phyloP scores from a whole-genome alignment of 2,888 invertebrate species.

The Abscondita cerata region DNA sequence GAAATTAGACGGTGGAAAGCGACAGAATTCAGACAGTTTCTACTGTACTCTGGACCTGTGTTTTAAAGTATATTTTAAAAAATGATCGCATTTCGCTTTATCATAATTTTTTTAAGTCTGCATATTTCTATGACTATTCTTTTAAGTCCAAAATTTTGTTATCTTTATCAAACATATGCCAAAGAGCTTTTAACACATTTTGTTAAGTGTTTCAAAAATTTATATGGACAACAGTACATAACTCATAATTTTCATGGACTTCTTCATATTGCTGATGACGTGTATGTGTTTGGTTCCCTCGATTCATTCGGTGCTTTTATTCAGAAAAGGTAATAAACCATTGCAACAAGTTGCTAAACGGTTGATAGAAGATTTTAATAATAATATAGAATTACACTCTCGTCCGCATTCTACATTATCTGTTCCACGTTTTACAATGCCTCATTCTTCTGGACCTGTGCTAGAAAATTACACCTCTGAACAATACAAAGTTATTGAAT shows the following conservation, averaged over 20 bases:
- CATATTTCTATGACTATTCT: not conserved
- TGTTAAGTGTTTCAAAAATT: slow-evolving; percentile 9
- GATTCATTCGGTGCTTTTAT: not conserved
- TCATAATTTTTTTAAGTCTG: no score
- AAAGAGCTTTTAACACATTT: slow-evolving; percentile 21
- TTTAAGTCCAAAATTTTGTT: not conserved
- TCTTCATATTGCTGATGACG: not conserved
- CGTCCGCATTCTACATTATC: no score
- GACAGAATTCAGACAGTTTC: slow-evolving; percentile 27
- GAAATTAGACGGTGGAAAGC: slow-evolving; percentile 36
- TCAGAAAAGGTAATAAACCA: not conserved
- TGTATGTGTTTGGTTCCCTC: not conserved
- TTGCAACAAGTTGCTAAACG: slow-evolving; percentile 2
- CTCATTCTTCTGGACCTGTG: not conserved
- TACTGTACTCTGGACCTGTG: slow-evolving; percentile 30
- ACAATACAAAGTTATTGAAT: no score
- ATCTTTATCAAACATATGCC: not conserved
- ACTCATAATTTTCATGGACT: slow-evolving; percentile 2
- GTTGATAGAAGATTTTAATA: not conserved
- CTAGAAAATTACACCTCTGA: not conserved
- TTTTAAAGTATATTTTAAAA: slow-evolving; percentile 10
- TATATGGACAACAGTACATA: slow-evolving; percentile 4
- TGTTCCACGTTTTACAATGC: not conserved
- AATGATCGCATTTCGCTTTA: not conserved
- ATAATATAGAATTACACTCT: not conserved